Base-by-base conservation (phyloP, 2,797 vertebrate genomes). In the Psittacula derbiana region DNA sequence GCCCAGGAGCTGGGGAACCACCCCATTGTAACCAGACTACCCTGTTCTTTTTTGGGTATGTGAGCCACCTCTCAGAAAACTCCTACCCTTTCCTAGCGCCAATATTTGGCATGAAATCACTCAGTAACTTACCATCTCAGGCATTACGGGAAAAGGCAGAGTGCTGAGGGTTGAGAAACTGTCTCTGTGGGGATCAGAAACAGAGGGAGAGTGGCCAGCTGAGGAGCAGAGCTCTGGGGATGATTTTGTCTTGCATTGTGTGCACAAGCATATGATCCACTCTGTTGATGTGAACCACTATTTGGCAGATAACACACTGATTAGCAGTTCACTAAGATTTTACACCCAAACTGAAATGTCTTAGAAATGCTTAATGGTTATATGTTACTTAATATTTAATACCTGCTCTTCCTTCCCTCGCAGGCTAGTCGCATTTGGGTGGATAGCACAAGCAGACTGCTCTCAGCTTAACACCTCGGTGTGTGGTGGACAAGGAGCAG, bases 401-500 rank as follows among this genome's bases (percentile, higher is more conserved):
- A 53, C 15, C 13, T 16, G 21, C 10, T 83, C 18, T 41, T 83
- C 50, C 44, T 72, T 73, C 47, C 72, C 47, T 79, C 12, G 3
- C 58, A 74, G 71, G 21, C 28, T 44, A 21, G 67, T 8, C 71
- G 16, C 14, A 13, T 65, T 71, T 55, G 62, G 25, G 53, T 24
- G 64, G 61, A 18, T 14, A 58, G 72, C 41, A 46, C 52, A 73
- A 82, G 40, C 44, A 64, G 73, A 44, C 36, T 60, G 36, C 28
- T 70, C 21, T 67, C 25, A 24, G 38, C 12, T 41, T 55, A 64
- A 41, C 0, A 0, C 23, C 28, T 38, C 23, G 6, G 8, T 31
- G 30, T 30, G 38, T 1, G 2, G 20, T 28, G 24, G 33, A 7
- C 58, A 46, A n/a, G 25, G 41, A 69, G 27, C 7, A 15, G 41